phyloP scores from a whole-genome alignment of 2,888 invertebrate species.

The Archips crataeganus region DNA sequence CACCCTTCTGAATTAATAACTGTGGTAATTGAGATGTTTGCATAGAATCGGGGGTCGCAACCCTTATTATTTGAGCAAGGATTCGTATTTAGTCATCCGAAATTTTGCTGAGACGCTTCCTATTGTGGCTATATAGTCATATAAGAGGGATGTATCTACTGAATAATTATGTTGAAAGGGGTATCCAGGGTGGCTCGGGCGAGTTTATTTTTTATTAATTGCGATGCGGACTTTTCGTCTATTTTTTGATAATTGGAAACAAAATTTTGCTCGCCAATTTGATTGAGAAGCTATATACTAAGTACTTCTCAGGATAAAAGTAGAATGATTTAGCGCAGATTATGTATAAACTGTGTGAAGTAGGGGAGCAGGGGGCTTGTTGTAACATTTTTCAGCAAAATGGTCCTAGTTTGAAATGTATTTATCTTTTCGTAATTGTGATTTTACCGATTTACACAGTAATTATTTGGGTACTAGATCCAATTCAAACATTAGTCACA shows the following conservation, averaged over 20 bases:
- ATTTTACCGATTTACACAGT: too few relatives aligned
- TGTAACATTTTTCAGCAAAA: too few relatives aligned
- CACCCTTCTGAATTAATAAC: slow-evolving; percentile 79
- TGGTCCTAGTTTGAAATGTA: too few relatives aligned
- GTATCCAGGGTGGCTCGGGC: neutral
- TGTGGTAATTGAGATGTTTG: slow-evolving; percentile 84
- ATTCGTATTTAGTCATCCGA: slow-evolving; percentile 80
- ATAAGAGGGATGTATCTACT: slow-evolving; percentile 48
- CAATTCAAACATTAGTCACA: too few relatives aligned
- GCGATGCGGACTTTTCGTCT: neutral
- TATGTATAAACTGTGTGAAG: too few relatives aligned
- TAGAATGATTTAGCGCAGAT: too few relatives aligned
- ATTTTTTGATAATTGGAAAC: neutral
- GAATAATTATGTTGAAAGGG: slow-evolving; percentile 18
- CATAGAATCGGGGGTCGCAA: slow-evolving; percentile 64
- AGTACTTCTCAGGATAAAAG: too few relatives aligned
- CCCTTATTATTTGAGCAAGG: slow-evolving; percentile 71
- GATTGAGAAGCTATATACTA: too few relatives aligned
- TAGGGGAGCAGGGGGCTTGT: too few relatives aligned
- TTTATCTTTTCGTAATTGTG: too few relatives aligned
- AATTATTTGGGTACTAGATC: too few relatives aligned
- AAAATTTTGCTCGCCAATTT: too few relatives aligned
- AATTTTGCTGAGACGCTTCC: slow-evolving; percentile 70
- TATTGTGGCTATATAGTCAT: slow-evolving; percentile 48
- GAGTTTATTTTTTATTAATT: neutral